Evolutionary conservation across 2,888 invertebrate genomes (phyloP).

Genomic region (Kuschelorhynchus macadamiae): DNA sequence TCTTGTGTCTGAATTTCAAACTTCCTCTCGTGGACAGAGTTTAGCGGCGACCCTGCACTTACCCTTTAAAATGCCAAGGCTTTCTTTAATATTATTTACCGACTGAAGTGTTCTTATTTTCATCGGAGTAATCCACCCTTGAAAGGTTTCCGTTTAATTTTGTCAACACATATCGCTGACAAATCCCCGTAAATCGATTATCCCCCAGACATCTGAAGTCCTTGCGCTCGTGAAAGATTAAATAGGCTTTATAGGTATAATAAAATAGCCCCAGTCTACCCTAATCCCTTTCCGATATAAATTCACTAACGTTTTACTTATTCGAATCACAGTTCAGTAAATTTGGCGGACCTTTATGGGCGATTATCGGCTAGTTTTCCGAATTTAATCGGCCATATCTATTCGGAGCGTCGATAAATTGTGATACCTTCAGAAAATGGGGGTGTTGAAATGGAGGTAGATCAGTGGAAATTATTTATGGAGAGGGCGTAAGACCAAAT

Average conservation of each 20-base stretch:
- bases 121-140: too few species aligned
- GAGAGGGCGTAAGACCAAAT: slow-evolving; percentile 3
- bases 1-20: too few species aligned
- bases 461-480: slow-evolving; percentile 38
- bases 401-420: slow-evolving; percentile 34
- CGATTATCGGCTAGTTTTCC: slow-evolving; percentile 46
- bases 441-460: slow-evolving; percentile 32
- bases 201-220: not conserved
- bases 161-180: too few species aligned
- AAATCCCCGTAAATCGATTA: too few species aligned
- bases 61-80: too few species aligned
- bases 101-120: too few species aligned
- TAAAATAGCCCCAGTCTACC: slow-evolving; percentile 20
- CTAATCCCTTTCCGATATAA: slow-evolving; percentile 25
- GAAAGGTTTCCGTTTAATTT: too few species aligned
- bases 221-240: not conserved
- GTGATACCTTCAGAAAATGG: slow-evolving; percentile 22
- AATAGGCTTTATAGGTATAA: slow-evolving; percentile 14
- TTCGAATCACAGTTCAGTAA: slow-evolving; percentile 40
- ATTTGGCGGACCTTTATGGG: slow-evolving; percentile 31
- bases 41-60: too few species aligned
- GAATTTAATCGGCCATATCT: slow-evolving; percentile 46
- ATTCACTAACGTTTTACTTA: slow-evolving; percentile 40
- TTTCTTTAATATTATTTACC: too few species aligned
- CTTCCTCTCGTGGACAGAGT: too few species aligned